These are phyloP conservation scores for Drosophila neotestacea DNA, from an alignment of 2,888 invertebrate genomes.

Conservation along the genomic window DNA sequence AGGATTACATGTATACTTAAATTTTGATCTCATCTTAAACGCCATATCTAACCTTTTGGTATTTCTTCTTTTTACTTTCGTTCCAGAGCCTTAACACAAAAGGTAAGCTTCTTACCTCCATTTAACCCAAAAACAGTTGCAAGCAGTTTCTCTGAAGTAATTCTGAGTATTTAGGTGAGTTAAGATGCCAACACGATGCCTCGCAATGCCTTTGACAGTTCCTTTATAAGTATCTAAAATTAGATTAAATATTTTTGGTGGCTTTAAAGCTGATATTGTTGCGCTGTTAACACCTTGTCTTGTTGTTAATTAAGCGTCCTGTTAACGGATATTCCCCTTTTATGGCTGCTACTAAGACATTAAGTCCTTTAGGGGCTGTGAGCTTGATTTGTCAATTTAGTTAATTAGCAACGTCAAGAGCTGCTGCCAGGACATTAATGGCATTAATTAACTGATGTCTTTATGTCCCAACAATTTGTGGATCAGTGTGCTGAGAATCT, in stretches of 20 bases:
- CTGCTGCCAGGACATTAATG: conserved; percentile 56
- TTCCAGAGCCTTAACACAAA: conserved; percentile 58
- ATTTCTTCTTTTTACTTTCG: conserved; percentile 32
- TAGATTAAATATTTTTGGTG: conserved; percentile 52
- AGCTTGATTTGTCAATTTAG: conserved; percentile 73
- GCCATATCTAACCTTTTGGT: conserved; percentile 56
- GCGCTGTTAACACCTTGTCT: conserved; percentile 69
- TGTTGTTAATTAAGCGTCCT: conserved; percentile 66
- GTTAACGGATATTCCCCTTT: conserved; percentile 58
- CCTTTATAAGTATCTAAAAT: conserved; percentile 54
- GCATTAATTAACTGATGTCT: conserved; percentile 73
- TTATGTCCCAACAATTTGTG: conserved; percentile 49
- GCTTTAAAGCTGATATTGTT: conserved; percentile 45
- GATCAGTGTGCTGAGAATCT: conserved; percentile 32
- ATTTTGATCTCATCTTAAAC: conserved; percentile 61
- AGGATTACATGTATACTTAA: conserved; percentile 66
- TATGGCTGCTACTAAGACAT: conserved; percentile 15
- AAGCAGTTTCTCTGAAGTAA: conserved; percentile 32
- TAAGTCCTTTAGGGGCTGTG: conserved; percentile 22
- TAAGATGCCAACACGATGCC: neutral
- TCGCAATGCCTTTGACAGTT: conserved; percentile 32
- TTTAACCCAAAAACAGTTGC: conserved; percentile 14
- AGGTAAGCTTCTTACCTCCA: conserved; percentile 57
- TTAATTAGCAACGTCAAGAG: conserved; percentile 64
- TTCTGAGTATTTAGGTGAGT: conserved; percentile 4